Evolutionary conservation across 2,888 invertebrate genomes (phyloP).

Genomic region (Rhimphoctona megacephalus): DNA sequence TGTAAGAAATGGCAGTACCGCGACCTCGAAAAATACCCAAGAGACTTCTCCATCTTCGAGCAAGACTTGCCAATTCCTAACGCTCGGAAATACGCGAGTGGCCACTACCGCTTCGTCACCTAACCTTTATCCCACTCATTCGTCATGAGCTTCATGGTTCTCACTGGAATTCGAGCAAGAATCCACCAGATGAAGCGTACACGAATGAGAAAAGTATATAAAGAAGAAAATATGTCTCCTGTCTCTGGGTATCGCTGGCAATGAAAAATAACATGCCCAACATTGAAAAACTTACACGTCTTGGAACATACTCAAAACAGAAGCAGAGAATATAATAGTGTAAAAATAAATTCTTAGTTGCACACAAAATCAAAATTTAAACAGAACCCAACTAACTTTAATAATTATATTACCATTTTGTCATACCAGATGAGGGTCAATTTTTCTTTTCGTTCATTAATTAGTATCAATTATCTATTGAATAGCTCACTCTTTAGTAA

Average conservation of each 20-base stretch:
- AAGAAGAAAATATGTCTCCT: conserved; percentile 4
- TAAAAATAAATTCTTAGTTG: background rate
- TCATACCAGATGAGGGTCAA: no score
- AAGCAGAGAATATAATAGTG: background rate
- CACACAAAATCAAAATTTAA: no score
- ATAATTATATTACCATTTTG: background rate
- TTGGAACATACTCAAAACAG: no score
- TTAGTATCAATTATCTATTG: background rate
- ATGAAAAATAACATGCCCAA: background rate
- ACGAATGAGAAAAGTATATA: background rate
- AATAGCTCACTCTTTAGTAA: background rate
- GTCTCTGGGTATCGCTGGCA: background rate
- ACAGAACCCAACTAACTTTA: background rate
- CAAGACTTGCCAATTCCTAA: conserved; percentile 48
- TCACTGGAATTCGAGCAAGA: conserved; percentile 33
- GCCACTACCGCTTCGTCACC: conserved; percentile 46
- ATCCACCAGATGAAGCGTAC: conserved; percentile 26
- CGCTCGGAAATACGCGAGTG: conserved; percentile 30
- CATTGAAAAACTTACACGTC: background rate
- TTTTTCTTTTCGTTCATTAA: no score
- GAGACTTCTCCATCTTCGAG: conserved; percentile 44
- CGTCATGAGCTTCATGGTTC: conserved; percentile 56
- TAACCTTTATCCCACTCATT: conserved; percentile 59
- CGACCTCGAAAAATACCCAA: conserved; percentile 46
- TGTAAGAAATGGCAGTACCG: conserved; percentile 62